Percentiles rank a stretch among this genome's conserved stretches.
These are phyloP conservation scores for Chaetodon trifascialis DNA, from an alignment of 2,113 vertebrate species.

Conservation along the genomic window DNA sequence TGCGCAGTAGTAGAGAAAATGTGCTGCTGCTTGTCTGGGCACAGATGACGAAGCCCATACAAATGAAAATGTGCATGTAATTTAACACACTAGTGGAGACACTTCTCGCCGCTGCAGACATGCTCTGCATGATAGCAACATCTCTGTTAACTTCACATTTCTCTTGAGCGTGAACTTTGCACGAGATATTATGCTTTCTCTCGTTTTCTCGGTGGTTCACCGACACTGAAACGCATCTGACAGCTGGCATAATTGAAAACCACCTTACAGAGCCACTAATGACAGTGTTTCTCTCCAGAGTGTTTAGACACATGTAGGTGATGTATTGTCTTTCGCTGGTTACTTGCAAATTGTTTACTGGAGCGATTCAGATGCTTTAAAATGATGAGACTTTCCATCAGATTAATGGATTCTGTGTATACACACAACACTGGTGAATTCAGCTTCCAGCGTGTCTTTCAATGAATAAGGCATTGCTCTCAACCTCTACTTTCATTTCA, in stretches of 20 bases:
- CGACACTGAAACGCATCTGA: neutral
- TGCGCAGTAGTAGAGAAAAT: neutral
- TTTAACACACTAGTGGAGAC: conserved; percentile 16
- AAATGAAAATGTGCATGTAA: conserved; percentile 28
- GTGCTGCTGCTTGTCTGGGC: neutral
- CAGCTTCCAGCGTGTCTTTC: neutral
- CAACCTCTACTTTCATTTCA: neutral
- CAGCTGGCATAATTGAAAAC: conserved; percentile 20
- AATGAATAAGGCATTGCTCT: neutral
- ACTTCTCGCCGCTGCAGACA: neutral
- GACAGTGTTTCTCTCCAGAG: neutral
- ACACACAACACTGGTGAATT: neutral
- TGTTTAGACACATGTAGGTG: conserved; percentile 20
- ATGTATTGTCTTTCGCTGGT: conserved; percentile 4
- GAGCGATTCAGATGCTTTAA: conserved; percentile 31
- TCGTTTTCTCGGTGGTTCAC: neutral
- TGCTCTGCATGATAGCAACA: neutral
- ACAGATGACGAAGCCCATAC: neutral
- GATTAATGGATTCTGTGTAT: conserved; percentile 14
- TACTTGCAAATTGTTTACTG: conserved; percentile 34
- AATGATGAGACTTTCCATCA: neutral
- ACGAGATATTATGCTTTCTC: neutral
- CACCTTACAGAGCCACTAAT: conserved; percentile 4
- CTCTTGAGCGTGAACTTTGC: conserved; percentile 1
- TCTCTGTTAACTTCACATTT: conserved; percentile 15